Evolutionary conservation across 2,113 vertebrate genomes (phyloP).

Genomic region (Psephotus haematonotus): DNA sequence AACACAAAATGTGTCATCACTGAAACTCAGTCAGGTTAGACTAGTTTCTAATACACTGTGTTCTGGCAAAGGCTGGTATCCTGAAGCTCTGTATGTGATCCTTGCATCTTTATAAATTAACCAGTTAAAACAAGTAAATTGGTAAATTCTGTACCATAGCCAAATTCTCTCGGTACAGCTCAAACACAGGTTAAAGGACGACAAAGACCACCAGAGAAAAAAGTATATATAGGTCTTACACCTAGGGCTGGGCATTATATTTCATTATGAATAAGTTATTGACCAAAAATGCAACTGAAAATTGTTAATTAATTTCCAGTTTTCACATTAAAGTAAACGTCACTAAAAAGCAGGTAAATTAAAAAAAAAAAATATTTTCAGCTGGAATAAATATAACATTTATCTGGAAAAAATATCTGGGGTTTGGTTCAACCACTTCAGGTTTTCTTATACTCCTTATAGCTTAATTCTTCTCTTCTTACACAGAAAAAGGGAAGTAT

Average conservation of each 20-base stretch:
- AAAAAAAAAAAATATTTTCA: neutral
- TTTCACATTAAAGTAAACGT: neutral
- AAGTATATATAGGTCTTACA: neutral
- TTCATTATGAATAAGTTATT: neutral
- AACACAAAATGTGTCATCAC: neutral
- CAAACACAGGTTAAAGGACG: neutral
- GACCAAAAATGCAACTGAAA: neutral
- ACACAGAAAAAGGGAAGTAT: neutral
- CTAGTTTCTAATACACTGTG: neutral
- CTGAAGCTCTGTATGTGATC: neutral
- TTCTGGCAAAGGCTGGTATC: neutral
- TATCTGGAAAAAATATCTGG: neutral
- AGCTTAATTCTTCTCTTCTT: neutral
- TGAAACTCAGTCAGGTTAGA: neutral
- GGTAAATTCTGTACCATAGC: neutral
- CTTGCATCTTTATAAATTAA: neutral
- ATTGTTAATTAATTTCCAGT: neutral
- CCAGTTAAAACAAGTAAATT: neutral
- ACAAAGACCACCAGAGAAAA: neutral
- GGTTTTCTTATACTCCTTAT: neutral
- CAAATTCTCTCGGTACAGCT: neutral
- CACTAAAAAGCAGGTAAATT: neutral
- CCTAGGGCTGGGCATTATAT: neutral
- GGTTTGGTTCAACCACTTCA: neutral
- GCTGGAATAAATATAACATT: neutral